Base-by-base conservation (phyloP, 64 coral and sea anemone genomes). In the Pocillopora verrucosa region DNA sequence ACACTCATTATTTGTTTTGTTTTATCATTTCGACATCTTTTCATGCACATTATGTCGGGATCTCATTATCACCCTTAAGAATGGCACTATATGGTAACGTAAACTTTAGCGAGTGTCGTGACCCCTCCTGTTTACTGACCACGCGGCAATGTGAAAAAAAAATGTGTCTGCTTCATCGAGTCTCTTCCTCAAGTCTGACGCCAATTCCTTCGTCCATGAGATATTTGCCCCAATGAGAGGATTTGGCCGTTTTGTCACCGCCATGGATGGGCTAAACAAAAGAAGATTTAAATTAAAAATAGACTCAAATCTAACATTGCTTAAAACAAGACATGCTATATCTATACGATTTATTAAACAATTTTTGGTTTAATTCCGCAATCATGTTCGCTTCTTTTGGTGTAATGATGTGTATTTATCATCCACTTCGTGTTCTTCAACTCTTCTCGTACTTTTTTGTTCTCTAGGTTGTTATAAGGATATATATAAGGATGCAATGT, bases 201-300 rank as follows among this genome's bases (percentile, higher is more conserved):
- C 60, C 79, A 81, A 35, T 30, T 81, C 79, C 62, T 81, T 36
- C 0, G 79, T 81, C 79, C 79, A 81, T 16, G 59, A 62, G 10
- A 81, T 35, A 63, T 81, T 24, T 59, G 13, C 58, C 17, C 62
- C 59, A 15, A 34, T 13, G 26, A 81, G 79, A 17, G 79, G 59
- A 63, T 81, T 81, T 6, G 57, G 10, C 58, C 25, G 35, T 37
- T 26, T 17, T 10, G 72, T 14, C 56, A 81, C 60, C 13, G 62
- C 62, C 11, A 81, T 13, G 7, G 58, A 60, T 13, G 79, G 79
- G 35, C 79, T 81, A 62, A 15, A 75, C 1, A 34, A 34, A 37
- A 36, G 12, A 34, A 75, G 34, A 74, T 36, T 1, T 14, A 75
- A 81, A 62, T 1, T 24, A 22, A 16, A 74, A 16, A n/a, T 11